Percentiles rank a stretch among this genome's conserved stretches.
Conservation (phyloP, 2,888 invertebrate species). For the Cephalotes varians region DNA sequence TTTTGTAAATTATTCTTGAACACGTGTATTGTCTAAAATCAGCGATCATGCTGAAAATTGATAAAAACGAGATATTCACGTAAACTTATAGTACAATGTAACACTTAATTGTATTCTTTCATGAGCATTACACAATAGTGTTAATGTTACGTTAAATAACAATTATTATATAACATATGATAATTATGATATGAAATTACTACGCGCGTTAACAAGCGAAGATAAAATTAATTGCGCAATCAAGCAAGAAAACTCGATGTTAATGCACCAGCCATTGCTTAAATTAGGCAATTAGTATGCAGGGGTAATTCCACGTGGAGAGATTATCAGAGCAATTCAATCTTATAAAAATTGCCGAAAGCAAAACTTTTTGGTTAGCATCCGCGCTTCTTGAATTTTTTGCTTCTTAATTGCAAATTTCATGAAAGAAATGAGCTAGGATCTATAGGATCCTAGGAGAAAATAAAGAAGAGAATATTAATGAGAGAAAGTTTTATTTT, state of each 20-base stretch:
- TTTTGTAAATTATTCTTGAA: not conserved
- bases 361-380: constrained; percentile 13
- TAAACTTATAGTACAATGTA: not conserved
- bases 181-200: constrained; percentile 34
- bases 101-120: not conserved
- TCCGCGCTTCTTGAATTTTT: constrained; percentile 3
- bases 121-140: not conserved
- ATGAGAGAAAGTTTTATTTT: not conserved
- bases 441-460: not conserved
- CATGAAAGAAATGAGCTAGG: not conserved
- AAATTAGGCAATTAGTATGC: constrained; percentile 46
- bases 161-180: constrained; percentile 22
- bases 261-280: constrained; percentile 1
- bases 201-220: constrained; percentile 44
- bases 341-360: constrained; percentile 19
- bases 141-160: constrained; percentile 9
- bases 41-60: not conserved
- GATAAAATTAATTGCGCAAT: constrained; percentile 45
- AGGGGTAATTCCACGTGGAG: not conserved
- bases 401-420: not conserved
- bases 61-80: not conserved
- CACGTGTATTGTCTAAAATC: not conserved
- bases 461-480: too few relatives aligned
- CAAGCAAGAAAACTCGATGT: constrained; percentile 32
- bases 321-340: constrained; percentile 33